Evolutionary conservation across 2,888 invertebrate species (phyloP).

Genomic region (Sphaerophoria taeniata): DNA sequence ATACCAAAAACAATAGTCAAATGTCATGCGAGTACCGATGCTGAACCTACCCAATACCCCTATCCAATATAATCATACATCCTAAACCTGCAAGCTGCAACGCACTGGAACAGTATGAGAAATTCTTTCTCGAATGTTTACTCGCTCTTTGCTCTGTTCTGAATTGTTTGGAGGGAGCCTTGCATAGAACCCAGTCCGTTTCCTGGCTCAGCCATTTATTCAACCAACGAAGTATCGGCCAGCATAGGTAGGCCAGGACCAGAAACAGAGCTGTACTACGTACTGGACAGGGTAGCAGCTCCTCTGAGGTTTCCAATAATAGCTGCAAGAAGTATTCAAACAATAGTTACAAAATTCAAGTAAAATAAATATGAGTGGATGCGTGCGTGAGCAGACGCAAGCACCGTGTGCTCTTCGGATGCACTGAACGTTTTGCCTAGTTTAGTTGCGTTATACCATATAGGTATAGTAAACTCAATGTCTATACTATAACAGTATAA

Average conservation of each 20-base stretch:
- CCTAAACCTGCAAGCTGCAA: conserved; percentile 1
- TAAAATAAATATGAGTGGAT: conserved; percentile 74
- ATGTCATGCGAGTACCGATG: conserved; percentile 66
- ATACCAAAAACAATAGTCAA: conserved; percentile 70
- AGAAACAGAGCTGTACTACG: neutral
- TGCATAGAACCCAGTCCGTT: conserved; percentile 18
- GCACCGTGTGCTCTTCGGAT: conserved; percentile 40
- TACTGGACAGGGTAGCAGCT: conserved; percentile 52
- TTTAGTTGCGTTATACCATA: conserved; percentile 1
- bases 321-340: conserved; percentile 74
- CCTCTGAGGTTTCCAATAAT: conserved; percentile 74
- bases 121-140: conserved; percentile 73
- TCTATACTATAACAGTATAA: neutral
- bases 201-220: conserved; percentile 54
- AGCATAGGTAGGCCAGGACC: neutral
- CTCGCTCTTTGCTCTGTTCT: conserved; percentile 57
- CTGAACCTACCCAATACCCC: conserved; percentile 26
- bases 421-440: conserved; percentile 26
- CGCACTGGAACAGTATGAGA: conserved; percentile 53
- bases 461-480: neutral
- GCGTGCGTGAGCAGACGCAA: conserved; percentile 71
- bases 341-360: conserved; percentile 75
- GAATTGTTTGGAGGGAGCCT: conserved; percentile 24
- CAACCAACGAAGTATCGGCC: conserved; percentile 54
- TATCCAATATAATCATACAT: too few relatives aligned